phyloP scores from a whole-genome alignment of 2,888 invertebrate genomes.

The Acrobasis suavella region DNA sequence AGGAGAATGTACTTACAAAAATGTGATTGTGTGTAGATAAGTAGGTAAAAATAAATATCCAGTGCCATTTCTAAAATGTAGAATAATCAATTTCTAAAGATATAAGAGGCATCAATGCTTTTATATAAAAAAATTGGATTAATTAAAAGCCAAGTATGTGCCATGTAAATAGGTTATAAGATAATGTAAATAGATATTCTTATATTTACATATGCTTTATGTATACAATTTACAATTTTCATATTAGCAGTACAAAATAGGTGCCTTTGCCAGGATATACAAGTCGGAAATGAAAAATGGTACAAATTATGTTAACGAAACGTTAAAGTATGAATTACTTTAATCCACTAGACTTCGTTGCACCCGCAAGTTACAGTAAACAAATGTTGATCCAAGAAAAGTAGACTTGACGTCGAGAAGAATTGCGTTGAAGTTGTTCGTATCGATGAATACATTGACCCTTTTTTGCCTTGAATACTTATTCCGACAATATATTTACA shows the following conservation, averaged over 20 bases:
- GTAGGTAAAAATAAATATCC: constrained; percentile 43
- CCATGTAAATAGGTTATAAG: constrained; percentile 69
- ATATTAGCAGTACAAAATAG: constrained; percentile 53
- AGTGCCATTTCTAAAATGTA: constrained; percentile 59
- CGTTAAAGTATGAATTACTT: no score
- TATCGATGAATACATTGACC: no score
- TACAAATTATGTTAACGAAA: no score
- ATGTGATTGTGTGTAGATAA: constrained; percentile 28
- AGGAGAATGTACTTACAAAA: constrained; percentile 24
- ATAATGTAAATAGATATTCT: constrained; percentile 40
- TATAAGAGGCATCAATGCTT: constrained; percentile 10
- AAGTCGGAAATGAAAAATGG: no score
- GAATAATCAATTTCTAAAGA: constrained; percentile 34
- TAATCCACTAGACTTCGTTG: no score
- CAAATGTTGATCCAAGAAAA: no score
- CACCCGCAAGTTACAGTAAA: no score
- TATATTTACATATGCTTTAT: constrained; percentile 33
- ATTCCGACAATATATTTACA: constrained; percentile 28
- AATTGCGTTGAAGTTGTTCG: no score
- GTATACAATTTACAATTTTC: constrained; percentile 30
- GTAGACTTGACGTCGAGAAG: no score
- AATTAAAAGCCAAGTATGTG: constrained; percentile 57
- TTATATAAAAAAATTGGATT: constrained; percentile 24
- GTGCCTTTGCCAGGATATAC: constrained; percentile 50
- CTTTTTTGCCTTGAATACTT: no score